phyloP scores from a whole-genome alignment of 2,888 invertebrate genomes.

The Machimus atricapillus region DNA sequence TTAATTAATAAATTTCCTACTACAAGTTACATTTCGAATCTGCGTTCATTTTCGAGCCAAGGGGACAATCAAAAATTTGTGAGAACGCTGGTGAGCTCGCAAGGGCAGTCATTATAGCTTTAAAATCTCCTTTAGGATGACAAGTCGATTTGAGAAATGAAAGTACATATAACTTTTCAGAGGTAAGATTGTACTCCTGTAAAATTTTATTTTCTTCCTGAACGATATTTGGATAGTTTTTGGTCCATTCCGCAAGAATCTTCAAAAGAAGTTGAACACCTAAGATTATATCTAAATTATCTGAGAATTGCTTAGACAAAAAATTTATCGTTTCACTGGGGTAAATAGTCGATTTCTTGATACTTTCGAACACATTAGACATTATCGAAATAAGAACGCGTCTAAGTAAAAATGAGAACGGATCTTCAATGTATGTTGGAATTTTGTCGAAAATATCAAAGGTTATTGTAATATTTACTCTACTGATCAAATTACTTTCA shows the following conservation, averaged over 20 bases:
- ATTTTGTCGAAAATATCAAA: no score
- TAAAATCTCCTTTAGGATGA: background rate
- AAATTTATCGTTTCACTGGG: background rate
- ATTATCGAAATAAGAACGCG: no score
- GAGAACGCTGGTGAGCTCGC: background rate
- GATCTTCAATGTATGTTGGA: no score
- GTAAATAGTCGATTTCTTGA: no score
- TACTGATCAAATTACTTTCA: no score
- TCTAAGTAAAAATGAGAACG: no score
- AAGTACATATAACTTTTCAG: background rate
- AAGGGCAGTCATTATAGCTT: background rate
- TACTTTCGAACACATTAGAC: no score
- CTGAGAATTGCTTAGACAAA: background rate
- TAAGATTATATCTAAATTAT: background rate
- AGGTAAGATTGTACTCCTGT: background rate
- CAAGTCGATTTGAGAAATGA: background rate
- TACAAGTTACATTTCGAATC: background rate
- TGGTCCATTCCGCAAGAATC: background rate
- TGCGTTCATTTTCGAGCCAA: background rate
- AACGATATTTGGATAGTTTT: background rate
- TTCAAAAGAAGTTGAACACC: background rate
- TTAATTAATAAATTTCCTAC: background rate
- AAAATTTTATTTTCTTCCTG: background rate
- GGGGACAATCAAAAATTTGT: background rate
- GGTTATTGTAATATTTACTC: no score